Conservation (phyloP, 2,888 invertebrate genomes). For the Bhutanitis thaidina region DNA sequence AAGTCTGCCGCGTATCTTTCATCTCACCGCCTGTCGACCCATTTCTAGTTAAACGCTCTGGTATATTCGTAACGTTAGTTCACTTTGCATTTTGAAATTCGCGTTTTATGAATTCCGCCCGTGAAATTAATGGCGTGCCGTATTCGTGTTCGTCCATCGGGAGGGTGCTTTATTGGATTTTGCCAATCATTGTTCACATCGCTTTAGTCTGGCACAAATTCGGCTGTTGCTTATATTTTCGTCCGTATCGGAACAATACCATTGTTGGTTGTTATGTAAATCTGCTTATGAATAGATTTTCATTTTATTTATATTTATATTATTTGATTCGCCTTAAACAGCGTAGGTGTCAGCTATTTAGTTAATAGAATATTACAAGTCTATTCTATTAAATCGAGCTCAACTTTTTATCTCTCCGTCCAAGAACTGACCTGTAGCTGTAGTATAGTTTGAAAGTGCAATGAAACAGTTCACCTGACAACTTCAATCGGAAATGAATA, state of each 20-base stretch:
- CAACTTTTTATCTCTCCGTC: no score
- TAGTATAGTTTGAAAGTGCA: no score
- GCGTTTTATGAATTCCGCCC: constrained; percentile 8
- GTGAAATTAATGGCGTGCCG: constrained; percentile 11
- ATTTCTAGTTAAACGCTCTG: constrained; percentile 6
- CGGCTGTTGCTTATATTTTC: constrained; percentile 6
- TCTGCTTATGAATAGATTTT: no score
- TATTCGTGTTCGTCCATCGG: not conserved
- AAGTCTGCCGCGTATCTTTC: constrained; percentile 4
- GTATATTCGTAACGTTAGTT: constrained; percentile 9
- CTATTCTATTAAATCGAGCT: no score
- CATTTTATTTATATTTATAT: no score
- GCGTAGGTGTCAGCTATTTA: no score
- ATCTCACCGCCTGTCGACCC: constrained; percentile 10
- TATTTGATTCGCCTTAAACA: no score
- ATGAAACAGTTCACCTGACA: no score
- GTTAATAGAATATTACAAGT: no score
- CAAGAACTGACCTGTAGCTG: no score
- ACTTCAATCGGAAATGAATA: no score
- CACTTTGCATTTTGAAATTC: not conserved
- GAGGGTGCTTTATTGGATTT: constrained; percentile 18
- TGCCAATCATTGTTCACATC: constrained; percentile 7
- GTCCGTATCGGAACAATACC: not conserved
- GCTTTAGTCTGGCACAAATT: not conserved
- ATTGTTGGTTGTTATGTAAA: not conserved